Evolutionary conservation across 92 coral and sea anemone genomes (phyloP).

Genomic region (Epizoanthus ramosus): DNA sequence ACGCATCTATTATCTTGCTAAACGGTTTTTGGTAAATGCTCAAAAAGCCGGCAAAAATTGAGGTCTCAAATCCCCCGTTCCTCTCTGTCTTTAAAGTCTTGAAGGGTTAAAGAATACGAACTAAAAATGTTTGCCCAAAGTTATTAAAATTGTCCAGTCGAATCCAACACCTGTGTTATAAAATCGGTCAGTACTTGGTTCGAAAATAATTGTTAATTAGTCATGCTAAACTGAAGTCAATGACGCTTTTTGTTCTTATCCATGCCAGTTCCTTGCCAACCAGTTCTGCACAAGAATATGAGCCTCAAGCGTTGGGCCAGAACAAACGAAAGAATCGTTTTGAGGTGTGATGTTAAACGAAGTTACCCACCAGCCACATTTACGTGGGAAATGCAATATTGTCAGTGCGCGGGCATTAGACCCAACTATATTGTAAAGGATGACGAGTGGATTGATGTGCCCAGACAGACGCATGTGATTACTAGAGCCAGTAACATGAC

Average conservation of each 20-base stretch:
- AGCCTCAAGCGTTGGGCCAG: neutral
- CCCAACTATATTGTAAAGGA: neutral
- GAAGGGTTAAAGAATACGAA: no score
- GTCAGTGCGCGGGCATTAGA: neutral
- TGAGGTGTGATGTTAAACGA: conserved; percentile 11
- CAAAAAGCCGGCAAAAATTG: no score
- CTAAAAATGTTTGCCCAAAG: no score
- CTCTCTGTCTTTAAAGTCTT: no score
- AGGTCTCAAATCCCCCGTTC: no score
- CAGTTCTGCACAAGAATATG: conserved; percentile 20
- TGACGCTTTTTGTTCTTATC: neutral
- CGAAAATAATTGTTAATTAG: no score
- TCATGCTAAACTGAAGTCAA: no score
- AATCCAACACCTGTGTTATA: no score
- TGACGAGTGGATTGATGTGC: neutral
- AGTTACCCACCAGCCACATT: conserved; percentile 14
- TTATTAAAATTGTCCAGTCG: no score
- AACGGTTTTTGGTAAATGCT: no score
- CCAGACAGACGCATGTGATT: neutral
- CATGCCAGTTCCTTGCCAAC: conserved; percentile 25
- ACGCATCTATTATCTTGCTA: no score
- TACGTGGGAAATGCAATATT: conserved; percentile 29
- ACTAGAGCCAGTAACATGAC: neutral
- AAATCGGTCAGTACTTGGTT: no score
- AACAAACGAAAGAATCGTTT: neutral